These are phyloP conservation scores for Syngnathoides biaculeatus DNA, from an alignment of 2,113 vertebrate species.

Conservation along the genomic window DNA sequence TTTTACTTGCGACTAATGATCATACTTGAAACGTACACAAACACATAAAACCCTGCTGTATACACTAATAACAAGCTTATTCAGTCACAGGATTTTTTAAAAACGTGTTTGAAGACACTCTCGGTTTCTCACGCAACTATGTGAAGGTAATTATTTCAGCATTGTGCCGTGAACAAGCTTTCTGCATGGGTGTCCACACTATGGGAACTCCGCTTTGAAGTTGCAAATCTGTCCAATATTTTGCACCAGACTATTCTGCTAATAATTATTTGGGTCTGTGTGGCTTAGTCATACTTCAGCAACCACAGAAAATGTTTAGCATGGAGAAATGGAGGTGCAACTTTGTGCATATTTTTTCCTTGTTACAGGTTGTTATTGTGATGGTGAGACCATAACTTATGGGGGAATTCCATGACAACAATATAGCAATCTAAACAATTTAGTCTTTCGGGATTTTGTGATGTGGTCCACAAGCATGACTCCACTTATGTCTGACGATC, in stretches of 20 bases:
- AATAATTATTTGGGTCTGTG: slow-evolving; percentile 63
- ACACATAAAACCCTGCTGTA: slow-evolving; percentile 48
- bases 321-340: neutral
- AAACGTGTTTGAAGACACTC: slow-evolving; percentile 50
- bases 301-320: slow-evolving; percentile 42
- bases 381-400: neutral
- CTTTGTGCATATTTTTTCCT: neutral
- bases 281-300: slow-evolving; percentile 46
- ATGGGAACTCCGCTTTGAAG: slow-evolving; percentile 56
- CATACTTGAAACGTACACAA: slow-evolving; percentile 49
- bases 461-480: too few species aligned
- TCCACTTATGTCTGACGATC: too few species aligned
- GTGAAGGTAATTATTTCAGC: slow-evolving; percentile 63
- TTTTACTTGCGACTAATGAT: slow-evolving; percentile 55
- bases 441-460: neutral
- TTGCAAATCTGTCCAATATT: slow-evolving; percentile 60
- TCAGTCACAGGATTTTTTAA: slow-evolving; percentile 42
- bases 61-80: slow-evolving; percentile 51
- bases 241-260: slow-evolving; percentile 54
- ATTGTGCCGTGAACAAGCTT: slow-evolving; percentile 49
- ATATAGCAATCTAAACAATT: neutral
- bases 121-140: slow-evolving; percentile 60
- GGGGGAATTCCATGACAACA: neutral
- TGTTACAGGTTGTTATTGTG: neutral
- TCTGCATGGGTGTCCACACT: slow-evolving; percentile 57